phyloP scores from a whole-genome alignment of 2,113 vertebrate genomes.

The Brachirus orientalis region DNA sequence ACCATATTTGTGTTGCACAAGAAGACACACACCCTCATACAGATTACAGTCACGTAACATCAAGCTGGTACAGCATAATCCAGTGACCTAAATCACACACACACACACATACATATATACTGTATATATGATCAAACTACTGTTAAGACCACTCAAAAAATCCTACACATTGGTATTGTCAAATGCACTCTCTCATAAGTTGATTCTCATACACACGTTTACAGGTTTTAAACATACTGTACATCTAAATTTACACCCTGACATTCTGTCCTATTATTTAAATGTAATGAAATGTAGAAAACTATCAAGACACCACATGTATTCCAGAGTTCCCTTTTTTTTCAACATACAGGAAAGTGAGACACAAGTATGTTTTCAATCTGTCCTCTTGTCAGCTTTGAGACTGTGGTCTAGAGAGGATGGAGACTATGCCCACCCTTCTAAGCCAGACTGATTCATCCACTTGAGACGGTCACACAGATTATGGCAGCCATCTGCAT shows the following conservation, averaged over 20 bases:
- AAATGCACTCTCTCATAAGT: no score
- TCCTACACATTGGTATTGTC: no score
- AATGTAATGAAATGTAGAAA: not conserved
- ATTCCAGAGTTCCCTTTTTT: not conserved
- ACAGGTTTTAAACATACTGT: no score
- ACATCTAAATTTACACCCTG: no score
- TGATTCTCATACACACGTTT: no score
- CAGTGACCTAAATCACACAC: not conserved
- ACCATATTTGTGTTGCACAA: not conserved
- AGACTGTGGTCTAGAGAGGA: no score
- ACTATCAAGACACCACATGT: not conserved
- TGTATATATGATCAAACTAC: no score
- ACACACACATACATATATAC: no score
- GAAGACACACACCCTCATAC: not conserved
- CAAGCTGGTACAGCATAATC: not conserved
- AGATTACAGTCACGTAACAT: not conserved
- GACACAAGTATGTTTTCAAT: not conserved
- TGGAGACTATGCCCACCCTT: slow-evolving; percentile 4
- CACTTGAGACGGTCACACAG: slow-evolving; percentile 50
- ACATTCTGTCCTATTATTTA: no score
- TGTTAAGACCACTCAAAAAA: no score
- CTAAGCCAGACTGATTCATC: slow-evolving; percentile 40
- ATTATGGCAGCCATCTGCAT: slow-evolving; percentile 32
- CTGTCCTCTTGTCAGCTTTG: not conserved
- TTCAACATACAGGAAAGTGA: not conserved